These are phyloP conservation scores for Seira ritae DNA, from an alignment of 2,888 invertebrate genomes.

Conservation along the genomic window DNA sequence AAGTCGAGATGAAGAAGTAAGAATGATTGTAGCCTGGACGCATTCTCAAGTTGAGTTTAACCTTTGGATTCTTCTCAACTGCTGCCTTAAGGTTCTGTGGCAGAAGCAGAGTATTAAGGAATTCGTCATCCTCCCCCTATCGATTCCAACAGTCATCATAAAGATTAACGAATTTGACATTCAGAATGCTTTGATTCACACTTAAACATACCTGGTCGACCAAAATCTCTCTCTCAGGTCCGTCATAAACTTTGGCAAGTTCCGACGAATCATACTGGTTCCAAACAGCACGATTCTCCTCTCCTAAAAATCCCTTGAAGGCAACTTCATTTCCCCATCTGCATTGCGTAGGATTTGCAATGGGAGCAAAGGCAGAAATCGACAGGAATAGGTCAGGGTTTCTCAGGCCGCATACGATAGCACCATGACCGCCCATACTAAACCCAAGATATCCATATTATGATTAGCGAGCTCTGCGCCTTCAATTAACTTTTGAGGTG, in stretches of 20 bases:
- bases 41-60: slow-evolving; percentile 75
- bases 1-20: slow-evolving; percentile 94
- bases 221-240: slow-evolving; percentile 88
- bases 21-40: slow-evolving; percentile 95
- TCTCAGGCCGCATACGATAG: slow-evolving; percentile 90
- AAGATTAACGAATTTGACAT: neutral
- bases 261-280: slow-evolving; percentile 92
- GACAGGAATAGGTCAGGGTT: slow-evolving; percentile 82
- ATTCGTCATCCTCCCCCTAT: slow-evolving; percentile 90
- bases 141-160: slow-evolving; percentile 62
- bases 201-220: slow-evolving; percentile 87
- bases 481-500: too few relatives aligned
- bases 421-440: slow-evolving; percentile 99
- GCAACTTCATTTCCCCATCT: slow-evolving; percentile 91
- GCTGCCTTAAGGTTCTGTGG: slow-evolving; percentile 87
- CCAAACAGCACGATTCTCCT: slow-evolving; percentile 79
- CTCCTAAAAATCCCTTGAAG: slow-evolving; percentile 87
- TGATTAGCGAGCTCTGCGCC: neutral
- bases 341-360: slow-evolving; percentile 89
- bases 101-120: slow-evolving; percentile 86
- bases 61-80: slow-evolving; percentile 79
- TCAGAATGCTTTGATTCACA: neutral
- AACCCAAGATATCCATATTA: neutral
- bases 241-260: slow-evolving; percentile 87
- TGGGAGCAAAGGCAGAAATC: slow-evolving; percentile 97